Conservation (phyloP, 2,888 invertebrate genomes). For the Acronicta aceris region DNA sequence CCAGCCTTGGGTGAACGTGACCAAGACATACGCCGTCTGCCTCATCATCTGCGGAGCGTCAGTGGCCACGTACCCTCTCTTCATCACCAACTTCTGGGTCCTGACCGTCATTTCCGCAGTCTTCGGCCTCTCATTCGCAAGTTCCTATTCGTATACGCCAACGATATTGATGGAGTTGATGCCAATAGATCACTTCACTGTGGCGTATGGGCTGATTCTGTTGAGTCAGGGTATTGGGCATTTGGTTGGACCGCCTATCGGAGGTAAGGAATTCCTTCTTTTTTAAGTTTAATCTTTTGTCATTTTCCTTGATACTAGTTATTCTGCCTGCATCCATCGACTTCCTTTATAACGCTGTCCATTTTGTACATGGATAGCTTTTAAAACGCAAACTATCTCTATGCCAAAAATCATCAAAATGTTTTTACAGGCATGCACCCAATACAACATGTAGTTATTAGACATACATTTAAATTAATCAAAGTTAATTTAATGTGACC, state of each 20-base stretch:
- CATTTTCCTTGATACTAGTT: too few species aligned
- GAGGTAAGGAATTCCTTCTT: conserved; percentile 88
- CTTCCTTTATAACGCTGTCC: too few species aligned
- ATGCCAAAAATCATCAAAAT: too few species aligned
- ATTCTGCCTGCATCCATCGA: too few species aligned
- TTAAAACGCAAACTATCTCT: too few species aligned
- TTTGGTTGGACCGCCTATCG: conserved; percentile 96
- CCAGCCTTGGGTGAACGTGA: conserved; percentile 94
- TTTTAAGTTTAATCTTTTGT: conserved; percentile 7
- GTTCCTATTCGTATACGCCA: conserved; percentile 96
- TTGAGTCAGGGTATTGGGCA: conserved; percentile 98
- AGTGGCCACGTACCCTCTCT: conserved; percentile 89
- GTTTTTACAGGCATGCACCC: too few species aligned
- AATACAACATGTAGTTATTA: too few species aligned
- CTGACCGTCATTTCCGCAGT: conserved; percentile 88
- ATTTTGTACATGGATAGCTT: too few species aligned
- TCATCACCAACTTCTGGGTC: conserved; percentile 85
- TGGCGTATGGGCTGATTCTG: conserved; percentile 96
- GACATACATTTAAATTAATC: too few species aligned
- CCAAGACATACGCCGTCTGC: conserved; percentile 94
- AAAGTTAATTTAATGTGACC: too few species aligned
- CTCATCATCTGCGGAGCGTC: conserved; percentile 91
- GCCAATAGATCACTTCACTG: conserved; percentile 96
- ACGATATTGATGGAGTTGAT: conserved; percentile 96
- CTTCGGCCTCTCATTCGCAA: conserved; percentile 97